Evolutionary conservation across 2,797 vertebrate species (phyloP), one percentile per base, ranked within the genome.

Genomic region (Microhierax caerulescens): DNA sequence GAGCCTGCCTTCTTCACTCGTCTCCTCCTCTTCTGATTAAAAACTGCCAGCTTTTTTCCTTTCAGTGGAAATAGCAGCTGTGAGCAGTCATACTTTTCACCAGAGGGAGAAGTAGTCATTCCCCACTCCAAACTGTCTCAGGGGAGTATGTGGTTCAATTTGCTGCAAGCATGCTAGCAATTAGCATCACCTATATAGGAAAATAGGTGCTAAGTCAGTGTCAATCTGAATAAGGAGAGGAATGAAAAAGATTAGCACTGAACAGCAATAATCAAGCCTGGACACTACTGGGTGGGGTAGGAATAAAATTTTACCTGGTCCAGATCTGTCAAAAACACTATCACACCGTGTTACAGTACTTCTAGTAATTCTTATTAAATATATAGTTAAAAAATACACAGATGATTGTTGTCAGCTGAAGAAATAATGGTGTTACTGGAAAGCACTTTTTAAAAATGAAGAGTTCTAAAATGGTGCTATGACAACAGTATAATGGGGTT

Each of bases 311-410:
- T 85, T 36, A 61, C 30, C 20, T 37, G 20, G 12, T 37, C 25
- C 2, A 5, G 6, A 22, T 70, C 25, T 65, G 8, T 51, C 13
- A 64, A 79, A 59, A 92, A 34, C 54, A 32, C 19, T 73, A 15
- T 84, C 25, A 11, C 15, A 9, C 13, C 53, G 16, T 43, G 8
- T 43, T 75, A 30, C 0, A 0, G 2, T 39, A 34, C 15, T 78
- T 72, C 50, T 51, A 34, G 15, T 41, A 68, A 22, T 64, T 64
- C 51, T 64, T 15, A 21, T 79, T 70, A 11, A 21, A n/a, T 75
- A 36, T 83, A 28, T 53, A 37, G 45, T 60, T 87, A 69, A 68
- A 7, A 85, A 89, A 91, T 39, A 25, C 21, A 23, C 5, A 23
- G 41, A 25, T 89, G 56, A 34, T 41, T 68, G 43, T 47, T 88